Conservation (phyloP, 2,113 vertebrate genomes). For the Andinoacara biseriatus region DNA sequence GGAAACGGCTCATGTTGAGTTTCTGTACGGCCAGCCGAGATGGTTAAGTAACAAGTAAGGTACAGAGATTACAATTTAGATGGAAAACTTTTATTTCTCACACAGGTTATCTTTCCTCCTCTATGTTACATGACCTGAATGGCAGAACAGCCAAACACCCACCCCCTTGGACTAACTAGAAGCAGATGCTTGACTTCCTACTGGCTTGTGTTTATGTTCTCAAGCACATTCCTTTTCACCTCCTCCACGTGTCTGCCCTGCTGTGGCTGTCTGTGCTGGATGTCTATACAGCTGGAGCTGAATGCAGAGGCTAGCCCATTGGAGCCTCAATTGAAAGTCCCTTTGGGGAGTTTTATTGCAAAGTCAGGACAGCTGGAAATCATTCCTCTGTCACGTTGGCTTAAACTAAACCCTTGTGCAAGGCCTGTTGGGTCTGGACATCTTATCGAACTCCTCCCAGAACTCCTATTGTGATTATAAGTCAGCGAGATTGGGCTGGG, state of each 20-base stretch:
- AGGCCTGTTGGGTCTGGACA: constrained; percentile 40
- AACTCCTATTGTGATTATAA: constrained; percentile 38
- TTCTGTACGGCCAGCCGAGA: background rate
- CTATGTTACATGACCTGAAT: constrained; percentile 22
- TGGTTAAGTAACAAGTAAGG: background rate
- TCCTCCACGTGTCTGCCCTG: constrained; percentile 66
- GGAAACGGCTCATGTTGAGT: background rate
- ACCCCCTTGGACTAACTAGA: constrained; percentile 50
- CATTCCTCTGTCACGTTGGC: constrained; percentile 50
- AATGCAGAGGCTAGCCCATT: background rate
- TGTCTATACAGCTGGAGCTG: constrained; percentile 60
- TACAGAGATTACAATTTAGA: background rate
- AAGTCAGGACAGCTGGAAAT: constrained; percentile 60
- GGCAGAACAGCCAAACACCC: constrained; percentile 31
- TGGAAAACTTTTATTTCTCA: constrained; percentile 8
- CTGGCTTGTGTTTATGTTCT: constrained; percentile 69
- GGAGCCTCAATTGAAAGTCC: constrained; percentile 7
- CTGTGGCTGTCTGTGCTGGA: constrained; percentile 36
- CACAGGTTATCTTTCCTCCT: constrained; percentile 26
- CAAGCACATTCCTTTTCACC: constrained; percentile 68
- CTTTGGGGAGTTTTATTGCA: constrained; percentile 40
- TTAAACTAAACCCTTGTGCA: constrained; percentile 44
- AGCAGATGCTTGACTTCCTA: constrained; percentile 71
- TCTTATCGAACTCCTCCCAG: constrained; percentile 45
- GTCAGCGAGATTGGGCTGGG: constrained; percentile 50